phyloP scores from a whole-genome alignment of 2,797 vertebrate species.

The Characodon lateralis region DNA sequence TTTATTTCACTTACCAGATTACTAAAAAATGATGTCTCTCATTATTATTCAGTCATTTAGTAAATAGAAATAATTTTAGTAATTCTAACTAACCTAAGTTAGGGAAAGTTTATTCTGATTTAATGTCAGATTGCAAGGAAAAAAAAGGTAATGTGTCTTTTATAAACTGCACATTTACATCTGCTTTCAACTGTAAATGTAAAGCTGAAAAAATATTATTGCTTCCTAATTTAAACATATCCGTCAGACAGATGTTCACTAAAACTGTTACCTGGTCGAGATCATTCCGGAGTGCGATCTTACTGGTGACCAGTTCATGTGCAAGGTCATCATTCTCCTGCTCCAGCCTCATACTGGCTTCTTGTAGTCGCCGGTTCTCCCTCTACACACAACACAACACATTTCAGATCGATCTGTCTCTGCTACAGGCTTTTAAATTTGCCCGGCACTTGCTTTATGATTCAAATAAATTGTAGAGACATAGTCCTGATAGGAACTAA shows the following conservation, averaged over 20 bases:
- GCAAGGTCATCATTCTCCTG: slow-evolving; percentile 98
- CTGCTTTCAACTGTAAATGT: too few relatives aligned
- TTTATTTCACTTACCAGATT: too few relatives aligned
- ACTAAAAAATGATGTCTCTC: too few relatives aligned
- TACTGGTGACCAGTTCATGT: slow-evolving; percentile 97
- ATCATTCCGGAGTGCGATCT: slow-evolving; percentile 96
- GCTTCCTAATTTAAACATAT: not conserved
- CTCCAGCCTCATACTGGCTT: slow-evolving; percentile 97
- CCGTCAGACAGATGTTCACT: not conserved
- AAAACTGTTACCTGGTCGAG: slow-evolving; percentile 89
- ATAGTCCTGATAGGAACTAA: too few relatives aligned
- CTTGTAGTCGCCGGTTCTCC: slow-evolving; percentile 95
- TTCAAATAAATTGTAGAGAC: not conserved
- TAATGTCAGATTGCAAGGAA: not conserved
- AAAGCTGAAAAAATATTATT: not conserved
- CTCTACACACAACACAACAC: slow-evolving; percentile 76
- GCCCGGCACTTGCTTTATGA: not conserved
- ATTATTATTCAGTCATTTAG: not conserved
- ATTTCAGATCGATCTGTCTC: not conserved
- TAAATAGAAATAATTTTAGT: not conserved
- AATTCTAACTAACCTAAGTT: not conserved
- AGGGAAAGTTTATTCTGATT: not conserved
- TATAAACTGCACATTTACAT: too few relatives aligned
- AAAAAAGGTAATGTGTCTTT: not conserved
- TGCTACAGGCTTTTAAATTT: not conserved